phyloP scores from a whole-genome alignment of 1,140 invertebrate species.

The Anadara kagoshimensis region DNA sequence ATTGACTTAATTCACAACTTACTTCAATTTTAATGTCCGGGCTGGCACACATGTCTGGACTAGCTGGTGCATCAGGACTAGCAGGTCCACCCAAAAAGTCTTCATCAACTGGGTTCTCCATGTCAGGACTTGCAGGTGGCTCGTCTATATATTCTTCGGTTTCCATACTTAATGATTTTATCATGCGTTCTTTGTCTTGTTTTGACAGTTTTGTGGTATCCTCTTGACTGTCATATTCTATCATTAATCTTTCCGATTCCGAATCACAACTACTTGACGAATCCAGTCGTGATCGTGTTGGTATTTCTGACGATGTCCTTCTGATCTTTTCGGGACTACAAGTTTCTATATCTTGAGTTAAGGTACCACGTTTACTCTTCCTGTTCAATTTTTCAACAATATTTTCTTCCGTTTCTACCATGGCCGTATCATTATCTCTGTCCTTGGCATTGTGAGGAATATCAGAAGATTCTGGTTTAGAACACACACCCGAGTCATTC shows the following conservation, averaged over 20 bases:
- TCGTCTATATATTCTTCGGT: not conserved
- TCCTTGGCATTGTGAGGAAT: too few species aligned
- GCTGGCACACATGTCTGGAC: not conserved
- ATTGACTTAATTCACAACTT: not conserved
- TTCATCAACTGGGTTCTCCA: not conserved
- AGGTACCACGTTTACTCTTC: too few species aligned
- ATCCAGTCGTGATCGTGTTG: not conserved
- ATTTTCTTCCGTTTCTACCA: too few species aligned
- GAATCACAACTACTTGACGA: not conserved
- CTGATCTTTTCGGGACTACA: not conserved
- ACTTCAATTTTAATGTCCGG: not conserved
- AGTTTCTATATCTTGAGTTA: too few species aligned
- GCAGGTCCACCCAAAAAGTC: constrained; percentile 2
- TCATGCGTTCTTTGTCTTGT: not conserved
- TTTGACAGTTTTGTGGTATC: not conserved
- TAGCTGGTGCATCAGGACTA: not conserved
- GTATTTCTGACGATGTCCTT: not conserved
- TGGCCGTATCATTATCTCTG: too few species aligned
- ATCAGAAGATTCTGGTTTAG: too few species aligned
- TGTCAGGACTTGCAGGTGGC: too few species aligned
- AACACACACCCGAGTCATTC: too few species aligned
- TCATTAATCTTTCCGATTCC: not conserved
- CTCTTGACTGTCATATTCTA: not conserved
- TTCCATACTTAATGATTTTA: not conserved
- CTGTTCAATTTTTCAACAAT: too few species aligned